These are phyloP conservation scores for Drosophila longiperda DNA, from an alignment of 2,888 invertebrate genomes.

Conservation along the genomic window DNA sequence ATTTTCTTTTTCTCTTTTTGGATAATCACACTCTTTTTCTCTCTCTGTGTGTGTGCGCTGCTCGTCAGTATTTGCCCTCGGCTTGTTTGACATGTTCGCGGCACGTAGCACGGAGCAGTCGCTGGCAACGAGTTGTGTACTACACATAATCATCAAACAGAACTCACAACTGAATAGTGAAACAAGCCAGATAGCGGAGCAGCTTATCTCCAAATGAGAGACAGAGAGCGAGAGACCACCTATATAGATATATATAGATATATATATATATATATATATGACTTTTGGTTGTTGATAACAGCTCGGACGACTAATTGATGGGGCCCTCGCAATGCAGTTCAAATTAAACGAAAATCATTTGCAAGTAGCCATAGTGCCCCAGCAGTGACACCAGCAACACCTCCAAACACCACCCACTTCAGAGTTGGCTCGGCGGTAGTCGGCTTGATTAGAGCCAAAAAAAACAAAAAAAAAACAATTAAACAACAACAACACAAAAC, in stretches of 20 bases:
- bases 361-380: slow-evolving; percentile 51
- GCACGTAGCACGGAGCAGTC: slow-evolving; percentile 75
- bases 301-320: slow-evolving; percentile 52
- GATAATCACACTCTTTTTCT: slow-evolving; percentile 13
- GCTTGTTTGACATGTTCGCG: slow-evolving; percentile 76
- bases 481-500: slow-evolving; percentile 82
- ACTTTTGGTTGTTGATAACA: slow-evolving; percentile 70
- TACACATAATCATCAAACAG: slow-evolving; percentile 72
- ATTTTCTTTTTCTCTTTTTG: slow-evolving; percentile 31
- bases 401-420: slow-evolving; percentile 11
- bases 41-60: slow-evolving; percentile 13
- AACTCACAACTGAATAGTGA: slow-evolving; percentile 18
- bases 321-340: slow-evolving; percentile 55
- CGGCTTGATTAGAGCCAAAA: slow-evolving; percentile 81
- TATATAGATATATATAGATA: slow-evolving; percentile 13
- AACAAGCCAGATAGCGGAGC: slow-evolving; percentile 51
- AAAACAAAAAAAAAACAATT: slow-evolving; percentile 84
- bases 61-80: slow-evolving; percentile 58
- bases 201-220: slow-evolving; percentile 59
- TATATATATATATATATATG: slow-evolving; percentile 54
- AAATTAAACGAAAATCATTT: slow-evolving; percentile 80
- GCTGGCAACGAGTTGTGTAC: slow-evolving; percentile 71
- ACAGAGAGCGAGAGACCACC: slow-evolving; percentile 8
- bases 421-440: slow-evolving; percentile 80
- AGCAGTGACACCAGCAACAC: slow-evolving; percentile 1